These are phyloP conservation scores for Neodiprion pinetum DNA, from an alignment of 1,140 invertebrate species.

Conservation along the genomic window DNA sequence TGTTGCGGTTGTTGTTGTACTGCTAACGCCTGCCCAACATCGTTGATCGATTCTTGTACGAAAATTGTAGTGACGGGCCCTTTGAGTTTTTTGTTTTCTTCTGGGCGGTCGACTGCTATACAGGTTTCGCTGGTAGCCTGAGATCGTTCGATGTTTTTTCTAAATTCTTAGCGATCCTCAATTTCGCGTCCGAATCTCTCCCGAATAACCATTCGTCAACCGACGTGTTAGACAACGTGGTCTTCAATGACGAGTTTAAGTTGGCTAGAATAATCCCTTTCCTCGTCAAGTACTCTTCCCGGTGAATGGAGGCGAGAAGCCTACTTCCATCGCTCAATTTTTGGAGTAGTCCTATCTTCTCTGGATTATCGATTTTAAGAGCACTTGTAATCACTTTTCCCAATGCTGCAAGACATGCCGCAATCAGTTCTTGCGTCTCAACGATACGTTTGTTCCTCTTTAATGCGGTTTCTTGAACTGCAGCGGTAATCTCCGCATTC, in stretches of 20 bases:
- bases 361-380: constrained; percentile 14
- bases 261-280: constrained; percentile 20
- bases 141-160: constrained; percentile 17
- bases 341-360: constrained; percentile 18
- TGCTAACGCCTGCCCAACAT: neutral
- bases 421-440: constrained; percentile 9
- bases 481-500: constrained; percentile 1
- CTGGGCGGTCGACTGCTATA: neutral
- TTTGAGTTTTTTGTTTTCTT: constrained; percentile 21
- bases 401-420: constrained; percentile 16
- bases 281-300: constrained; percentile 15
- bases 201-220: constrained; percentile 25
- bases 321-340: constrained; percentile 21
- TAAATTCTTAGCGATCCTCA: constrained; percentile 19
- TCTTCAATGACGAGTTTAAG: constrained; percentile 18
- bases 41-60: constrained; percentile 12
- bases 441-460: neutral
- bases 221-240: constrained; percentile 19
- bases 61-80: constrained; percentile 17
- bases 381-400: constrained; percentile 15
- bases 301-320: constrained; percentile 19
- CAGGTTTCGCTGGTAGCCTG: constrained; percentile 11
- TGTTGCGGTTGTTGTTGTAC: neutral
- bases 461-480: neutral
- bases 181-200: constrained; percentile 16